Evolutionary conservation across 2,113 vertebrate species (phyloP).

Genomic region (Chroicocephalus ridibundus): DNA sequence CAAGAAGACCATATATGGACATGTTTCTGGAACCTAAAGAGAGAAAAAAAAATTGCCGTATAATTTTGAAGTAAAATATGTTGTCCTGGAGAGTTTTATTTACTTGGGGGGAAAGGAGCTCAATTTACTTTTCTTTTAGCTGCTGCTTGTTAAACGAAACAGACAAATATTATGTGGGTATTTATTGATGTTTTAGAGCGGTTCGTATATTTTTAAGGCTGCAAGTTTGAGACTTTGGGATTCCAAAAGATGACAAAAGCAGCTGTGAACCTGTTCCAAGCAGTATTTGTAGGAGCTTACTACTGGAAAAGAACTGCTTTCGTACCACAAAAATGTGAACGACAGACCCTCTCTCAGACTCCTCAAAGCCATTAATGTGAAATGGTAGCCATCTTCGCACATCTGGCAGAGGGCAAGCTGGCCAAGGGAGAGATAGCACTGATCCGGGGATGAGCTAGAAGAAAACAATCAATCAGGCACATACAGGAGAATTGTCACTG

Average conservation of each 20-base stretch:
- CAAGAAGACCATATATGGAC: conserved; percentile 80
- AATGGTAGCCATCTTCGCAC: not conserved
- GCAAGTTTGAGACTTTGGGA: not conserved
- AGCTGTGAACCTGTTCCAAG: not conserved
- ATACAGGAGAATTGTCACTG: not conserved
- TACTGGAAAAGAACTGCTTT: not conserved
- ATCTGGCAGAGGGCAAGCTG: not conserved
- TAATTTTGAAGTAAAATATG: conserved; percentile 33
- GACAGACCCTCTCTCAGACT: not conserved
- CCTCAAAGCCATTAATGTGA: not conserved
- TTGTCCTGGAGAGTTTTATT: conserved; percentile 3
- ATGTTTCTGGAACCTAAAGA: conserved; percentile 75
- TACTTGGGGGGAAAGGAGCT: not conserved
- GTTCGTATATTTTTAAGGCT: not conserved
- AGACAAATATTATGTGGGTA: not conserved
- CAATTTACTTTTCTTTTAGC: conserved; percentile 8
- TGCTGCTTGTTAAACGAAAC: not conserved
- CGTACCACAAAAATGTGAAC: not conserved
- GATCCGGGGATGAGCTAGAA: not conserved
- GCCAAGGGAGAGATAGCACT: not conserved
- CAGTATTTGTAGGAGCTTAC: not conserved
- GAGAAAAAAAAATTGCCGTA: not conserved
- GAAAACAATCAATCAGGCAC: not conserved
- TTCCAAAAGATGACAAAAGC: conserved; percentile 29
- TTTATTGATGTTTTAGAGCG: not conserved